Percentiles rank a stretch among this genome's conserved stretches.
phyloP scores from a whole-genome alignment of 2,113 vertebrate genomes.

The Otocyon megalotis region DNA sequence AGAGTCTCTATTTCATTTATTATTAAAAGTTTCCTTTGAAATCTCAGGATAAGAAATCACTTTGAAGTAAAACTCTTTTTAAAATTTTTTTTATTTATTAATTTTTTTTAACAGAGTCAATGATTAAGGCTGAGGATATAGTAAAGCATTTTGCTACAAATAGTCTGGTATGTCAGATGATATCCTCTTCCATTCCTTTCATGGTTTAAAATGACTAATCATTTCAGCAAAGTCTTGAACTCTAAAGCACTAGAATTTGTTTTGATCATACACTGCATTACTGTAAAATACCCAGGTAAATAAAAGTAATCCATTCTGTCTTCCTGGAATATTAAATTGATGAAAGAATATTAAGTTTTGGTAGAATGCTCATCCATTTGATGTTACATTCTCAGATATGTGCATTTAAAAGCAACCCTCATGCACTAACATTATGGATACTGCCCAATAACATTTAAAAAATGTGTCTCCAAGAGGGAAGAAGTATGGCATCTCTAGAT shows the following conservation, averaged over 20 bases:
- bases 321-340: background rate
- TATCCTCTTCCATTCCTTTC: background rate
- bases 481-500: background rate
- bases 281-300: background rate
- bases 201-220: background rate
- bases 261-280: background rate
- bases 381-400: background rate
- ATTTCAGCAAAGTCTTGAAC: background rate
- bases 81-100: background rate
- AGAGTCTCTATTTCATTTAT: background rate
- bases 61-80: background rate
- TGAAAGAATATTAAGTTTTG: background rate
- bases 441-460: background rate
- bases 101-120: background rate
- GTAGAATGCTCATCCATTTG: background rate
- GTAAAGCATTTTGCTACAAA: background rate
- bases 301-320: background rate
- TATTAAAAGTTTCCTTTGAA: slow-evolving; percentile 11
- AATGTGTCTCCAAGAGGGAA: background rate
- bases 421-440: background rate
- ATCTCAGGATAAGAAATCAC: background rate
- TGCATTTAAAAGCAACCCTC: background rate
- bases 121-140: background rate
- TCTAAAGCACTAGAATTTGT: background rate
- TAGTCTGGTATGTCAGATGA: background rate